Percentiles rank a stretch among this genome's conserved stretches.
Conservation (phyloP, 2,888 invertebrate species). For the Heliconius charithonia region DNA sequence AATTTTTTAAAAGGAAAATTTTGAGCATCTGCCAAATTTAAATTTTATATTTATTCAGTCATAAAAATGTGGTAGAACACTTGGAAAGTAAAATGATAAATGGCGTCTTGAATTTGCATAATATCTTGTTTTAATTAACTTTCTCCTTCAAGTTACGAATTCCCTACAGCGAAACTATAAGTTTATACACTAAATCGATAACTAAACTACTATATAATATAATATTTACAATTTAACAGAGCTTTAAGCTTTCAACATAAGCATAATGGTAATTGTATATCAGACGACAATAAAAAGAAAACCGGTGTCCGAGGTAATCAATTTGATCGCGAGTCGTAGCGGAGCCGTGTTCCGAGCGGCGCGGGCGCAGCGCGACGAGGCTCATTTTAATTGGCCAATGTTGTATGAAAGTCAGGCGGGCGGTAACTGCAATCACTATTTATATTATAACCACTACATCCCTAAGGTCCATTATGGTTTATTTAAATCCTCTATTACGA, state of each 20-base stretch:
- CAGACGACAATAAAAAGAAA: constrained; percentile 36
- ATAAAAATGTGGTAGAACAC: constrained; percentile 33
- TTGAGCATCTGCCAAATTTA: constrained; percentile 40
- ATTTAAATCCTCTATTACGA: constrained; percentile 65
- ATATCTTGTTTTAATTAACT: constrained; percentile 40
- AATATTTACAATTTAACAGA: constrained; percentile 1
- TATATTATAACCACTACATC: constrained; percentile 51
- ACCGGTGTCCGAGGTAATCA: constrained; percentile 34
- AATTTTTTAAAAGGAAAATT: constrained; percentile 32
- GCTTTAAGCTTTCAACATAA: constrained; percentile 8
- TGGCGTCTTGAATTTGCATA: constrained; percentile 28
- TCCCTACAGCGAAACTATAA: constrained; percentile 18
- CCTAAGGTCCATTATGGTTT: constrained; percentile 62
- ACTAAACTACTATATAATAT: not conserved
- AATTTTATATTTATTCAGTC: constrained; percentile 37
- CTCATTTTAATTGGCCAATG: constrained; percentile 57
- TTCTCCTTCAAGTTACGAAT: constrained; percentile 40
- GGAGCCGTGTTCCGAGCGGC: constrained; percentile 9
- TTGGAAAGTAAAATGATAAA: constrained; percentile 37
- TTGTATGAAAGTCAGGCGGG: constrained; percentile 52
- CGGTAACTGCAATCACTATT: constrained; percentile 45
- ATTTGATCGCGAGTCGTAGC: constrained; percentile 32
- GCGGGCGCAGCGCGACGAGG: constrained; percentile 45
- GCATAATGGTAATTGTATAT: constrained; percentile 24
- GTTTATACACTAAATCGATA: not conserved